phyloP scores from a whole-genome alignment of 2,113 vertebrate genomes.

The Pheucticus melanocephalus region DNA sequence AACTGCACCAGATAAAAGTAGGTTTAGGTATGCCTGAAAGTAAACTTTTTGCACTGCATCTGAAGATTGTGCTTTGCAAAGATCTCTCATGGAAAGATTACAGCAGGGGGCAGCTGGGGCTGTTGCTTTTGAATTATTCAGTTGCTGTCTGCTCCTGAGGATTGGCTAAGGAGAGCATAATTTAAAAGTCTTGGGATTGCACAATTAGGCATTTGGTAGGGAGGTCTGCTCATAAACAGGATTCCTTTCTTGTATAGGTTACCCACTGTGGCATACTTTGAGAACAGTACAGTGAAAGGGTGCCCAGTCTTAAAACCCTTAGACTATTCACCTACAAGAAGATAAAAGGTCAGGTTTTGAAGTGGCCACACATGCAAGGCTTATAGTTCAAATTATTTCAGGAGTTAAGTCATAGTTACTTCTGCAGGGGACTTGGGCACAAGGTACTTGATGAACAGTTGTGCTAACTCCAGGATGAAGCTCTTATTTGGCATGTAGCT shows the following conservation, averaged over 20 bases:
- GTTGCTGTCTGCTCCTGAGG: neutral
- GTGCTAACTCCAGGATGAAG: neutral
- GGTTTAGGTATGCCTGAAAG: neutral
- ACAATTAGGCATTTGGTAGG: rapidly evolving
- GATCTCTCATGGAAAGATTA: neutral
- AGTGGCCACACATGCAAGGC: neutral
- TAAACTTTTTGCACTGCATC: neutral
- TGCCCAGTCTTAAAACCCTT: neutral
- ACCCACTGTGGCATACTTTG: neutral
- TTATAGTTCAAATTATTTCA: neutral
- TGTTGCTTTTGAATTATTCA: neutral
- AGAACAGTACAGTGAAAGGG: neutral
- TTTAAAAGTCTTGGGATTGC: neutral
- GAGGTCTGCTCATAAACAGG: neutral
- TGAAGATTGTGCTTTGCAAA: neutral
- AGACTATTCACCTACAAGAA: neutral
- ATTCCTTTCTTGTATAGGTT: neutral
- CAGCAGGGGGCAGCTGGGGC: neutral
- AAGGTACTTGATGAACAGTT: neutral
- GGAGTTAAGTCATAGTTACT: neutral
- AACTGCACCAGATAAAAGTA: neutral
- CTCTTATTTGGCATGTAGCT: neutral
- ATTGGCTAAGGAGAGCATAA: neutral
- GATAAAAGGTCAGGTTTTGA: neutral
- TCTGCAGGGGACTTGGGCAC: neutral